Evolutionary conservation across 2,113 vertebrate genomes (phyloP).

Genomic region (Mormoops blainvillei): DNA sequence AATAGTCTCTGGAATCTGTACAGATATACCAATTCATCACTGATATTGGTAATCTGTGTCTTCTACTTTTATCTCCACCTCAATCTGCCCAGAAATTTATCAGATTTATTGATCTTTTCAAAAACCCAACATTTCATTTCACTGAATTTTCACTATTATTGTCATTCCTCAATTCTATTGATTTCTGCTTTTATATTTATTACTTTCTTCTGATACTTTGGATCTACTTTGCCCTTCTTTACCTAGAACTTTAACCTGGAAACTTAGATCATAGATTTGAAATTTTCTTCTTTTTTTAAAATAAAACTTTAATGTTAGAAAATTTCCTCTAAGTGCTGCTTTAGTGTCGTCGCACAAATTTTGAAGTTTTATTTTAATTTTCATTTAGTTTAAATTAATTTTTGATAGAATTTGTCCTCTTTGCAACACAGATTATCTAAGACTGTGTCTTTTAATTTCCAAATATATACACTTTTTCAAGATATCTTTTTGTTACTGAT

Average conservation of each 20-base stretch:
- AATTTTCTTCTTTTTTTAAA: neutral
- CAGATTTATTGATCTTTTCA: neutral
- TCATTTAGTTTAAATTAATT: neutral
- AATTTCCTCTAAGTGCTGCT: neutral
- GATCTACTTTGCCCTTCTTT: neutral
- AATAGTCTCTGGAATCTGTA: neutral
- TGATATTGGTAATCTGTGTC: neutral
- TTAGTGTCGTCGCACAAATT: neutral
- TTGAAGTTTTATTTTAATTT: neutral
- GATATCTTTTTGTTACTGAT: neutral
- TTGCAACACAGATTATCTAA: neutral
- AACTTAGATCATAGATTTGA: neutral
- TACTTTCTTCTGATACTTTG: neutral
- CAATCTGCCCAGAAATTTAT: neutral
- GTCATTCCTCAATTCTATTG: neutral
- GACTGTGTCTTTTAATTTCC: neutral
- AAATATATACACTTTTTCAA: neutral
- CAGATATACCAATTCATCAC: neutral
- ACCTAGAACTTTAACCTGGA: neutral
- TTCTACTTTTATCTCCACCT: neutral
- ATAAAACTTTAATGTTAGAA: neutral
- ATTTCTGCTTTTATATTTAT: conserved; percentile 9
- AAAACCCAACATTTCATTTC: neutral
- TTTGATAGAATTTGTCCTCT: neutral
- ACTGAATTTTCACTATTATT: neutral